A percentile compares a stretch with the other conserved stretches of the same genome.
phyloP scores from a whole-genome alignment of 2,113 vertebrate species.

The Lepus europaeus region DNA sequence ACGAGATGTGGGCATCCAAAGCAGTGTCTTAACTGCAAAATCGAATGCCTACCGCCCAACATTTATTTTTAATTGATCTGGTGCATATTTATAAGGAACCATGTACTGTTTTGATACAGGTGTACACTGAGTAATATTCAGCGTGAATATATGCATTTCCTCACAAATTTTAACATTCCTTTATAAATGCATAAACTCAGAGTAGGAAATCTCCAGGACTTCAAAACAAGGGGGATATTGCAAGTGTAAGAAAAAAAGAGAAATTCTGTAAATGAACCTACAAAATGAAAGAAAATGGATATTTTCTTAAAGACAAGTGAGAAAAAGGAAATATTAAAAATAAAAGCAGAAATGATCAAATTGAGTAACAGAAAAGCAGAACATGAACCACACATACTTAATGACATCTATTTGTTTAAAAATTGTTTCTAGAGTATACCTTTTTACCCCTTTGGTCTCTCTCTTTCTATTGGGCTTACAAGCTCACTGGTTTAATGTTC shows the following conservation, averaged over 20 bases:
- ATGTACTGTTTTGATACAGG: no score
- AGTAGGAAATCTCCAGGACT: neutral
- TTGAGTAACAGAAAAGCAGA: conserved; percentile 60
- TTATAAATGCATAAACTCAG: no score
- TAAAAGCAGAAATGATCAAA: conserved; percentile 68
- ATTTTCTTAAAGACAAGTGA: conserved; percentile 48
- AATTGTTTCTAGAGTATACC: neutral
- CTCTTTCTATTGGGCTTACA: neutral
- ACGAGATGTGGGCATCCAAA: no score
- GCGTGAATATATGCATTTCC: no score
- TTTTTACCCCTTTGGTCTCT: neutral
- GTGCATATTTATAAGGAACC: no score
- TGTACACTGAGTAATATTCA: no score
- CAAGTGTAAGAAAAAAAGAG: neutral
- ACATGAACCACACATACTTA: neutral
- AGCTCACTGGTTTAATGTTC: neutral
- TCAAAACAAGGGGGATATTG: neutral
- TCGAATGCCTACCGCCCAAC: no score
- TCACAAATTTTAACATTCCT: no score
- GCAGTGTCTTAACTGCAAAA: no score
- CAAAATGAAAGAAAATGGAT: conserved; percentile 18
- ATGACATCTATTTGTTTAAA: conserved; percentile 16
- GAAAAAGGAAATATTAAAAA: conserved; percentile 68
- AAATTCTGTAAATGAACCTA: conserved; percentile 33
- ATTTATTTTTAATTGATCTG: no score